phyloP scores from a whole-genome alignment of 2,113 vertebrate species.

The Apodemus sylvaticus region DNA sequence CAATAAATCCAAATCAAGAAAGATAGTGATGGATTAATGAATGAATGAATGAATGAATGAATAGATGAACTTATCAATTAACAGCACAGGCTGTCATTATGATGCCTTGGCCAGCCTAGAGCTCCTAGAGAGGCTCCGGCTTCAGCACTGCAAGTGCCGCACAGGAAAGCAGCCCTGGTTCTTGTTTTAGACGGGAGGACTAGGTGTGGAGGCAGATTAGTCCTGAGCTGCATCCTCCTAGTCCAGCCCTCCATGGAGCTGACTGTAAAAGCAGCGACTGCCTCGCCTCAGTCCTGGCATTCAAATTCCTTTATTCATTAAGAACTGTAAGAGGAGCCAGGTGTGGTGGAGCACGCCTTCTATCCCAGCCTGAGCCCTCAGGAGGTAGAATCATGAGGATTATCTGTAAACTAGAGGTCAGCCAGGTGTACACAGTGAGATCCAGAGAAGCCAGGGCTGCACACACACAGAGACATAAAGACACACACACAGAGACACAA shows the following conservation, averaged over 20 bases:
- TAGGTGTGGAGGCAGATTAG: not conserved
- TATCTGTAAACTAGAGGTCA: not conserved
- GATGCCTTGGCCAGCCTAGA: not conserved
- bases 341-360: not conserved
- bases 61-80: not conserved
- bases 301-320: not conserved
- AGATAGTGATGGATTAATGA: not conserved
- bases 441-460: too few species aligned
- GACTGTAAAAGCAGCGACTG: not conserved
- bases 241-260: not conserved
- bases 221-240: not conserved
- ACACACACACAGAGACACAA: too few species aligned
- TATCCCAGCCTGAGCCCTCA: not conserved
- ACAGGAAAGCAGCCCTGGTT: not conserved
- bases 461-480: too few species aligned
- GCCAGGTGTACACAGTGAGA: not conserved
- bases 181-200: not conserved
- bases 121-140: not conserved
- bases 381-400: not conserved
- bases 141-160: not conserved
- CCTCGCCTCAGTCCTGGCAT: not conserved
- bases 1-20: not conserved
- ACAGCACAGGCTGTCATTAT: not conserved
- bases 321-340: not conserved
- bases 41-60: not conserved